phyloP scores from a whole-genome alignment of 2,888 invertebrate genomes.

The Eudasyphora cyanicolor region DNA sequence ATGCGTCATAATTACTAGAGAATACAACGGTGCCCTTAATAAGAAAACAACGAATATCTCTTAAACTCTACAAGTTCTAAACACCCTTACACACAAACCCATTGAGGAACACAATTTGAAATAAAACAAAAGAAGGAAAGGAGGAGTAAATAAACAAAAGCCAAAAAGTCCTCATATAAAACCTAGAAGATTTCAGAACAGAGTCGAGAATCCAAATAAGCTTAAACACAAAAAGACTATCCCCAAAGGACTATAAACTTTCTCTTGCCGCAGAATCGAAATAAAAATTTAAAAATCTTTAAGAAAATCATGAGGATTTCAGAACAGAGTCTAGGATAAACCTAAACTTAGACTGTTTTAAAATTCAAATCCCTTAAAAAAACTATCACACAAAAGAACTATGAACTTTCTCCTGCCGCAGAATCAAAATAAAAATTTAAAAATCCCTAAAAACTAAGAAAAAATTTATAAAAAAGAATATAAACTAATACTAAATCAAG shows the following conservation, averaged over 20 bases:
- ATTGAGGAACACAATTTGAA: too few relatives aligned
- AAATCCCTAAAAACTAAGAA: conserved; percentile 2
- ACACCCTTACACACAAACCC: too few relatives aligned
- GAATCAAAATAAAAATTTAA: neutral
- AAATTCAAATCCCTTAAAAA: neutral
- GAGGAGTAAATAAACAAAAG: neutral
- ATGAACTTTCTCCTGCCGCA: neutral
- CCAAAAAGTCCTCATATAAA: neutral
- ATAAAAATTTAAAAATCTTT: neutral
- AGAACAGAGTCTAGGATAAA: too few relatives aligned
- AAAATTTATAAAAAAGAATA: neutral
- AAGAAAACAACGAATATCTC: conserved; percentile 13
- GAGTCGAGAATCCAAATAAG: neutral
- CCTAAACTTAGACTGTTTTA: too few relatives aligned
- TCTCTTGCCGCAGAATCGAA: neutral
- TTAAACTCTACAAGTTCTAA: neutral
- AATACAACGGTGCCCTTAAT: conserved; percentile 7
- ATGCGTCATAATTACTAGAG: conserved; percentile 16
- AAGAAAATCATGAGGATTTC: too few relatives aligned
- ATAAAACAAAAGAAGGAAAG: too few relatives aligned
- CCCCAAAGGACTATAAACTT: too few relatives aligned
- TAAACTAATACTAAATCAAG: neutral
- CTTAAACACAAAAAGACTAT: neutral
- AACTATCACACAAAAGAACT: neutral
- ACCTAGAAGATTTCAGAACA: neutral